These are phyloP conservation scores for Pseudomyrmex flavicornis DNA, from an alignment of 1,140 invertebrate species.

Conservation along the genomic window DNA sequence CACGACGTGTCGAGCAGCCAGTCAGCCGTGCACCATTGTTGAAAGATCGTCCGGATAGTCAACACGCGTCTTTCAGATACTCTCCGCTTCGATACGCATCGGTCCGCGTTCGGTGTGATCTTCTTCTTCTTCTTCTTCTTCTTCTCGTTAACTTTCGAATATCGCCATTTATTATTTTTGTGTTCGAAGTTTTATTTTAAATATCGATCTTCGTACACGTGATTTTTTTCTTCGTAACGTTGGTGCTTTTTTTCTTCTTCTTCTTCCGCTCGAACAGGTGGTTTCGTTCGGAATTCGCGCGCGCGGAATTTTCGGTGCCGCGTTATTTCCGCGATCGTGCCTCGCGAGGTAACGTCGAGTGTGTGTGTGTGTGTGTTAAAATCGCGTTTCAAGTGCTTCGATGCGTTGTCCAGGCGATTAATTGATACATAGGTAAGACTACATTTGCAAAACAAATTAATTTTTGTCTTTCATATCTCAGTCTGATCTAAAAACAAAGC, in stretches of 20 bases:
- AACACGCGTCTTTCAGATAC: constrained; percentile 40
- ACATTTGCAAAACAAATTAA: background rate
- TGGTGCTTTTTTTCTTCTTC: background rate
- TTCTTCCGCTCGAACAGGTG: background rate
- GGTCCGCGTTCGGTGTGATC: background rate
- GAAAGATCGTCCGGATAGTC: constrained; percentile 78
- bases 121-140: background rate
- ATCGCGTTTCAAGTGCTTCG: constrained; percentile 49
- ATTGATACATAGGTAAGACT: constrained; percentile 60
- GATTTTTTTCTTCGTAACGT: no score
- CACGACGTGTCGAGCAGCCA: constrained; percentile 75
- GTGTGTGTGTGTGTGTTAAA: constrained; percentile 1
- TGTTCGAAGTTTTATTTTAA: background rate
- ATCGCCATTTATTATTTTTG: background rate
- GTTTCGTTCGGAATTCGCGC: background rate
- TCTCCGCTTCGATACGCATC: constrained; percentile 19
- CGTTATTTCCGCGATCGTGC: background rate
- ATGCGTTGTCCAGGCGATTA: constrained; percentile 43
- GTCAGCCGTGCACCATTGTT: constrained; percentile 84
- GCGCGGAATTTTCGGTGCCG: constrained; percentile 17
- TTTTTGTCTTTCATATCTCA: no score
- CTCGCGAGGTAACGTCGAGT: background rate
- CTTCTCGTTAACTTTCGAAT: background rate
- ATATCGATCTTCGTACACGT: background rate
- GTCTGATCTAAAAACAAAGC: background rate